Evolutionary conservation across 2,888 invertebrate species (phyloP), one percentile per base, ranked within the genome.

Genomic region (Ceramica pisi): DNA sequence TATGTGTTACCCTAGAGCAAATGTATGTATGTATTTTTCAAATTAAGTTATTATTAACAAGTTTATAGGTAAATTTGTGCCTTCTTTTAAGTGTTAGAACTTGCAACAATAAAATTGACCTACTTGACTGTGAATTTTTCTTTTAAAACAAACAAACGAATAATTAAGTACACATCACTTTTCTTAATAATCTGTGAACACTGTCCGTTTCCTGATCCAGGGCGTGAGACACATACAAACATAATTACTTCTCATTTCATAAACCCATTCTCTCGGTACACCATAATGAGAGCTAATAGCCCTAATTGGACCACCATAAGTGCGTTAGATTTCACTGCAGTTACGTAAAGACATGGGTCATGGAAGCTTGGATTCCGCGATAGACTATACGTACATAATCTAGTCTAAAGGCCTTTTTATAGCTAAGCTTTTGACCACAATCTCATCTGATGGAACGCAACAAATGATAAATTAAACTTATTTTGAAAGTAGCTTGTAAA

Each of bases 161-260:
- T 16, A 57, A 38, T 38, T n/a, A 31, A 14, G 21, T 21, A 38
- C 21, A 21, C 38, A 16, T 14, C 10, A 69, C 9, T 44, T 26
- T 21, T 7, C 23, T 60, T 69, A 64, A 70, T n/a, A 53, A 56
- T 59, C 78, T 77, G 71, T 65, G 70, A 55, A 69, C 12, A 4
- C 14, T 2, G 14, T 46, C 26, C 41, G 31, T 64, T 80, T 74
- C 69, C 66, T 74, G 66, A 62, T 56, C 55, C 66, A 63, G 23
- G n/a, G 41, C 74, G 83, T 80, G 74, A 79, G 74, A 80, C 44
- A 72, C 53, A 66, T 6, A 55, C 80, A 57, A 55, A 64, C 64
- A 69, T 79, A 82, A 83, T 83, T 55, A 67, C 67, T 62, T 51
- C 46, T 55, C 75, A 82, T 80, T 82, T 74, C 80, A 74, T 73